Base-by-base conservation (phyloP, 2,888 invertebrate species). In the Lobophora halterata region DNA sequence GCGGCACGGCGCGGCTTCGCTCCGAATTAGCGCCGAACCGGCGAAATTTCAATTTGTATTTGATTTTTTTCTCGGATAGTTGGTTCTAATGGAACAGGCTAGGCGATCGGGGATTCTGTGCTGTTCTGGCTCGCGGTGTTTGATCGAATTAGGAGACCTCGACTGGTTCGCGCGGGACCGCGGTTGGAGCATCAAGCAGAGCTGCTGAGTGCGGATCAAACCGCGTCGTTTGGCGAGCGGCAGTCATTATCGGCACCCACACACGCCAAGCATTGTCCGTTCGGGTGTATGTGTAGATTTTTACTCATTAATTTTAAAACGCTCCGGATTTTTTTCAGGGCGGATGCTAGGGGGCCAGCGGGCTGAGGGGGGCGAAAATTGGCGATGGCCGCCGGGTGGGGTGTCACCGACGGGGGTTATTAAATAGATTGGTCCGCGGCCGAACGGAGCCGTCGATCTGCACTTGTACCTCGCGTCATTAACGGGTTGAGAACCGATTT, bases 251-350 rank as follows among this genome's bases (percentile, higher is more conserved):
- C 69, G 72, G 78, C 62, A 58, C 63, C 62, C 79, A 79, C 83
- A 77, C 78, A 72, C 71, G 51, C 58, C 64, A 59, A 61, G 50
- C 66, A 73, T 76, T 76, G 80, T 77, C 68, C 73, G 69, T 65
- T 66, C 69, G 65, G 63, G 66, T 81, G 88, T 85, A 83, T 86
- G 86, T 85, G 88, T 88, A 79, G 76, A 88, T 88, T 88, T 87
- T 88, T 88, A 88, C 88, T 88, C 88, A 88, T 88, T 88, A 88
- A 88, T 88, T 88, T 88, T 88, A 88, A 88, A 88, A 88, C 87
- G 88, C 85, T 87, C 83, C 69, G 88, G 87, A 88, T 88, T 88
- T 88, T 88, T 87, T 88, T 83, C 85, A 82, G 86, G 80, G 85
- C 78, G 85, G 86, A 80, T 79, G 81, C 79, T 74, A 74, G 79